A percentile compares a stretch with the other conserved stretches of the same genome.
phyloP scores from a whole-genome alignment of 2,888 invertebrate species.

The Drosophila birchii region DNA sequence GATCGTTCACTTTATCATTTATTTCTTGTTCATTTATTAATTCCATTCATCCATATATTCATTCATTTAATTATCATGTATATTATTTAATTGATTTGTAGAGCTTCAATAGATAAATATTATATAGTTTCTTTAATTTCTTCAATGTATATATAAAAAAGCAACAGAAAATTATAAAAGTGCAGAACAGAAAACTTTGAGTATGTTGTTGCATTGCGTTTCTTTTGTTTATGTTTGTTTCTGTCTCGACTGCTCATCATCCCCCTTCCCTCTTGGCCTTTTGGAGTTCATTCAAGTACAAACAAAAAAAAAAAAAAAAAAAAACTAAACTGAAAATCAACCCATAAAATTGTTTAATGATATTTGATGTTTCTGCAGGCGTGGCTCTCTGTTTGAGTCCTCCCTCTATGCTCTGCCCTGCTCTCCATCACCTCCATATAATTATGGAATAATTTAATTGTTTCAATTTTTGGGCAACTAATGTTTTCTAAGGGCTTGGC shows the following conservation, averaged over 20 bases:
- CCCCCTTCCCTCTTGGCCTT: background rate
- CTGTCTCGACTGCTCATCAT: background rate
- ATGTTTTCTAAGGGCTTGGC: conserved; percentile 31
- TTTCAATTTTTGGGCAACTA: conserved; percentile 58
- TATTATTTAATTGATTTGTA: background rate
- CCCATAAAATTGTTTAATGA: conserved; percentile 54
- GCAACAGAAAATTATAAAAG: background rate
- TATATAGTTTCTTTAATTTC: background rate
- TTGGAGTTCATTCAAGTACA: conserved; percentile 28
- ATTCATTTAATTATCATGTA: background rate
- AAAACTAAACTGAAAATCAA: conserved; percentile 2
- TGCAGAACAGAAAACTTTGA: background rate
- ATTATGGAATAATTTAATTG: conserved; percentile 73
- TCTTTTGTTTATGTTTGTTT: background rate
- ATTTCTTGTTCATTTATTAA: background rate
- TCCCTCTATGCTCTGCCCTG: conserved; percentile 8
- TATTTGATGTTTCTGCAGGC: conserved; percentile 57
- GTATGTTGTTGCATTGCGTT: background rate
- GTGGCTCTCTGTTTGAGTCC: conserved; percentile 19
- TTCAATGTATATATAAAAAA: too few relatives aligned
- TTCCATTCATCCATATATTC: background rate
- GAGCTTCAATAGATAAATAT: background rate
- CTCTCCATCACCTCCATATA: conserved; percentile 25
- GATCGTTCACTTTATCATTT: background rate
- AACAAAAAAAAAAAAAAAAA: conserved; percentile 12